Base-by-base conservation (phyloP, 2,797 vertebrate genomes). In the Tragopan temminckii region DNA sequence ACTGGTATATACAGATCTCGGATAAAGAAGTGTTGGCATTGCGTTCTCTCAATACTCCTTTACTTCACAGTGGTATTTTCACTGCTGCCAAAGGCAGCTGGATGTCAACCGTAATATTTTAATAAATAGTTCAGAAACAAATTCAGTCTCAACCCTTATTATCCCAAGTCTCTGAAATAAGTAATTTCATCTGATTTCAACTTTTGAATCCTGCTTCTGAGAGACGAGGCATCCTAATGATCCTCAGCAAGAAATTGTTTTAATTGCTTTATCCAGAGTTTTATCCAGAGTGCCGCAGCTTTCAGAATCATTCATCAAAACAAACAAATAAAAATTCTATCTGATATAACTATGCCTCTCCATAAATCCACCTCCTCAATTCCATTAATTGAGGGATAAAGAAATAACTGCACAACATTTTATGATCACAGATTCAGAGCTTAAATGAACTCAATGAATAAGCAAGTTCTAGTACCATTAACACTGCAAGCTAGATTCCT, bases 371-470 rank as follows among this genome's bases (percentile, higher is more conserved):
- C 58, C 14, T 43, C 40, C 25, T 86, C 18, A 45, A 86, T 59
- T 88, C 72, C 43, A 42, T 91, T 91, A 79, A 67, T 72, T 91
- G 52, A 46, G 78, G 88, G 40, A 86, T 58, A 53, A 88, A 87
- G 74, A 85, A 68, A 79, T 13, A 83, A 84, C 31, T 61, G 59
- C 67, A 48, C 27, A 79, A 55, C 63, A 70, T 23, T 86, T 88
- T 35, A 59, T 53, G 48, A 63, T 64, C 52, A 53, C 33, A 86
- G 82, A 89, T 67, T 5, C 38, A 55, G 66, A 81, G 58, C 74
- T 74, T 52, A 64, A 81, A 81, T 63, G 6, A 93, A 48, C 31
- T 48, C 78, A 23, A 10, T 36, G 66, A 83, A 86, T 79, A 87
- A 89, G 57, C n/a, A 72, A 64, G 29, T 12, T 81, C 33, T 50